Base-by-base conservation (phyloP, 2,113 vertebrate genomes). In the Psettodes erumei region DNA sequence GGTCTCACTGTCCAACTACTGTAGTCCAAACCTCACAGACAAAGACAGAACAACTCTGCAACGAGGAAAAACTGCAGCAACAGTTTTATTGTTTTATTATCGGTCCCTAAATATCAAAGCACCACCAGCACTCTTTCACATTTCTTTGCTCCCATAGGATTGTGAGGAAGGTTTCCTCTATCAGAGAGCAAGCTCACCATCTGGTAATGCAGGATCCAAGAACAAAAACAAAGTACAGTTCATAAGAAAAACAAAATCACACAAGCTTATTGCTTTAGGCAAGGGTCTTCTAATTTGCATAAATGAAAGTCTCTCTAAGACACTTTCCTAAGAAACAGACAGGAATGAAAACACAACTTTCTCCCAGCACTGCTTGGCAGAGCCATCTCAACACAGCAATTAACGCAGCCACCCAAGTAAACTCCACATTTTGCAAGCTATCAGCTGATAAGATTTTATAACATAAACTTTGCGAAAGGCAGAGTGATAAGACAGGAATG, bases 261-360 rank as follows among this genome's bases (percentile, higher is more conserved):
- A 28, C 28, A 15, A 55, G 0, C 12, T 23, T 30, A 45, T 70
- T 25, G 69, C 48, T 55, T 68, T 27, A 6, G 12, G 18, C 1
- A 3, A 37, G 30, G 9, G 28, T 4, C 0, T 10, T 62, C 27
- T 68, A 27, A n/a, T n/a, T n/a, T 63, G 35, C 42, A 25, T 28
- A 75, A 30, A n/a, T 54, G 59, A 75, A 71, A 37, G n/a, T n/a
- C 48, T 16, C n/a, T 79, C 60, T 56, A 33, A 40, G 9, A 32
- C 6, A 28, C 48, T 18, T 40, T 51, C 42, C 43, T 15, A 8
- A 48, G 42, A 45, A 75, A n/a, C 19, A 43, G 12, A 50, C 18
- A 64, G 15, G 73, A 69, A 69, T 70, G 47, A 47, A 64, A 65
- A 59, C 16, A 67, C 4, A 55, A 48, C 4, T 12, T 6, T 56